Conservation (phyloP, 2,113 vertebrate genomes). For the Podiceps cristatus region DNA sequence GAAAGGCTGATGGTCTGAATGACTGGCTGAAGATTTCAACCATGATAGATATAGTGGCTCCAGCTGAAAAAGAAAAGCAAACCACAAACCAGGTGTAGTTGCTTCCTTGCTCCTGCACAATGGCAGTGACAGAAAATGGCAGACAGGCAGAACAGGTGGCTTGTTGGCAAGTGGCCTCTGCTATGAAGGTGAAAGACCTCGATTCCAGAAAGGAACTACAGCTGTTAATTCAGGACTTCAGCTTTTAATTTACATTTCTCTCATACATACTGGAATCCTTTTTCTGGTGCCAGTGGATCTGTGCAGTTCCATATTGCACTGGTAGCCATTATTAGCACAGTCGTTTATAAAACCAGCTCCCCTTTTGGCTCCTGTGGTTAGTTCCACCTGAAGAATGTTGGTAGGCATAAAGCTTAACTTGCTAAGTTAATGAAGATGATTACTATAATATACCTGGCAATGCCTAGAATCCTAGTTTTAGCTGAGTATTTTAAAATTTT, state of each 20-base stretch:
- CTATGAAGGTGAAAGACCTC: not conserved
- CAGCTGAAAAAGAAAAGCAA: constrained; percentile 48
- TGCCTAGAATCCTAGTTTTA: not conserved
- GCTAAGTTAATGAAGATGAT: not conserved
- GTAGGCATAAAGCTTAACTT: not conserved
- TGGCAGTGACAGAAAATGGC: not conserved
- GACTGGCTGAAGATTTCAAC: constrained; percentile 77
- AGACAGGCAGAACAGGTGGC: not conserved
- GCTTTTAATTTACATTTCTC: not conserved
- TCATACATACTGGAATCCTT: not conserved
- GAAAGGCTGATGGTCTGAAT: constrained; percentile 73
- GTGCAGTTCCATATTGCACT: not conserved
- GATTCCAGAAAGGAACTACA: not conserved
- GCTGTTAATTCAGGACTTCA: not conserved
- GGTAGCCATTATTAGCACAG: not conserved
- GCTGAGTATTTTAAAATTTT: not conserved
- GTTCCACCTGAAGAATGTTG: not conserved
- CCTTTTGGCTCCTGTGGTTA: not conserved
- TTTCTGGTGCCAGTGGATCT: not conserved
- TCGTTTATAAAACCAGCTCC: not conserved
- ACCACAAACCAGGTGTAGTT: not conserved
- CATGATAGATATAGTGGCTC: constrained; percentile 61
- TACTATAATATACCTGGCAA: not conserved
- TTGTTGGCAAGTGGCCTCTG: not conserved
- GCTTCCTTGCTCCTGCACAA: not conserved